Percentiles rank a stretch among this genome's conserved stretches.
phyloP scores from a whole-genome alignment of 2,888 invertebrate species.

The Agapetus fuscipes region DNA sequence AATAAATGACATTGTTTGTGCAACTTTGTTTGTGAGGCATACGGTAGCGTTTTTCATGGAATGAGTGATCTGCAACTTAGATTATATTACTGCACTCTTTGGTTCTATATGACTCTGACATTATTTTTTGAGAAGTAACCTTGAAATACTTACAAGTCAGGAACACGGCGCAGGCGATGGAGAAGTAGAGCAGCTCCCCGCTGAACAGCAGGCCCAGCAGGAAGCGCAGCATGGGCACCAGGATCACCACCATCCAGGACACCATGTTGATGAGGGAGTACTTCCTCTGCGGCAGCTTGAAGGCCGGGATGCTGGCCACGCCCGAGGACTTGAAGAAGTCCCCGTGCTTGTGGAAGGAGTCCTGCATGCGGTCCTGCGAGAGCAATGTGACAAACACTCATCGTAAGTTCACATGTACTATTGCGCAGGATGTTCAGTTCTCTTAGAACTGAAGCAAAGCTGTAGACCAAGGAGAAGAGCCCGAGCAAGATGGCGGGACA shows the following conservation, averaged over 20 bases:
- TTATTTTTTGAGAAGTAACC: not conserved
- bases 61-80: too few species aligned
- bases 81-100: too few species aligned
- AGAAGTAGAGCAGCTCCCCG: slow-evolving; percentile 61
- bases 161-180: slow-evolving; percentile 59
- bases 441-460: too few species aligned
- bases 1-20: too few species aligned
- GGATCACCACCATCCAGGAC: slow-evolving; percentile 57
- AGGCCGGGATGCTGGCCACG: slow-evolving; percentile 50
- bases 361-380: slow-evolving; percentile 66
- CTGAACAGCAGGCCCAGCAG: slow-evolving; percentile 57
- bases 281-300: slow-evolving; percentile 48
- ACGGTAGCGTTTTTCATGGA: too few species aligned
- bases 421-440: too few species aligned
- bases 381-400: too few species aligned
- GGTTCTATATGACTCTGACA: too few species aligned
- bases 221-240: slow-evolving; percentile 64
- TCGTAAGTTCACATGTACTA: too few species aligned
- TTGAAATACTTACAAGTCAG: slow-evolving; percentile 67
- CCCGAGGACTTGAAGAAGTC: slow-evolving; percentile 73
- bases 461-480: too few species aligned
- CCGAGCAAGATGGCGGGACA: too few species aligned
- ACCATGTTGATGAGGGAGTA: slow-evolving; percentile 62
- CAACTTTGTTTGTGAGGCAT: too few species aligned
- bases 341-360: slow-evolving; percentile 64